A percentile compares a stretch with the other conserved stretches of the same genome.
phyloP scores from a whole-genome alignment of 2,888 invertebrate species.

The Pinctada fucata region DNA sequence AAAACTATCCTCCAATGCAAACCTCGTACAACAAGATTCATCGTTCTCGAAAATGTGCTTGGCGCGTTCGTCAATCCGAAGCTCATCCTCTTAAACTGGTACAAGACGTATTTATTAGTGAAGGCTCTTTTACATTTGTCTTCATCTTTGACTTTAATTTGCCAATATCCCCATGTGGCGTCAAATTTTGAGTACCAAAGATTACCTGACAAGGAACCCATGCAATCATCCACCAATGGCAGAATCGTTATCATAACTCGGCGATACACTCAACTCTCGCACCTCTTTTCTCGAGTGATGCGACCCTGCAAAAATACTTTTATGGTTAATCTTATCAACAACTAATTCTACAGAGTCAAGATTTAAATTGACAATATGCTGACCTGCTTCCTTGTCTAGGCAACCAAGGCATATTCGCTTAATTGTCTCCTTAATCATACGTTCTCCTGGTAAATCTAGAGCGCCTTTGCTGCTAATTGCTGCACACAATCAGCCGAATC shows the following conservation, averaged over 20 bases:
- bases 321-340: not conserved
- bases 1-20: constrained; percentile 41
- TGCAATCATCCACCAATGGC: constrained; percentile 15
- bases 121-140: constrained; percentile 43
- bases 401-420: not conserved
- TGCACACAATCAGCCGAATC: not conserved
- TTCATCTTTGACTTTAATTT: constrained; percentile 1
- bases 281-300: not conserved
- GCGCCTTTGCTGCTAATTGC: not conserved
- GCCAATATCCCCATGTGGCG: constrained; percentile 11
- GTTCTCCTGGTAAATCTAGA: not conserved
- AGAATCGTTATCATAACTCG: not conserved
- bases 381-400: not conserved
- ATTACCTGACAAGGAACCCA: constrained; percentile 17
- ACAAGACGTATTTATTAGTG: constrained; percentile 38
- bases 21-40: constrained; percentile 44
- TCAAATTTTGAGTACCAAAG: constrained; percentile 27
- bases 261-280: not conserved
- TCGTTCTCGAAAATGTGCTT: constrained; percentile 23
- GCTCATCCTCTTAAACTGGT: constrained; percentile 37
- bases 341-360: not conserved
- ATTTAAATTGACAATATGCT: not conserved
- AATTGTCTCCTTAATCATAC: not conserved
- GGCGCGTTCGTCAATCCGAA: constrained; percentile 44
- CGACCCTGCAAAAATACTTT: not conserved